phyloP scores from a whole-genome alignment of 2,797 vertebrate species.

The Epinephelus coioides region DNA sequence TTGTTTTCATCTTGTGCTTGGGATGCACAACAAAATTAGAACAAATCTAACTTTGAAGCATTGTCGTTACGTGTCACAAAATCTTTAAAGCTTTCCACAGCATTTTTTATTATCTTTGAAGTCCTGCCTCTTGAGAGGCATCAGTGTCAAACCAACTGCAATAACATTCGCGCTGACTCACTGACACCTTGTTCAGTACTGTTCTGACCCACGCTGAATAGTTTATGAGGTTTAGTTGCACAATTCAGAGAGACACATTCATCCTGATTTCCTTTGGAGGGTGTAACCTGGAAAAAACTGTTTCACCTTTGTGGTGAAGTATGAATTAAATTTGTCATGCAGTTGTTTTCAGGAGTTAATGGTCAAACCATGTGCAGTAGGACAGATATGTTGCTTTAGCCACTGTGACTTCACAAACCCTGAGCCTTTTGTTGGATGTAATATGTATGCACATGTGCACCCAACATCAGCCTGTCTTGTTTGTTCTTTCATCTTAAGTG shows the following conservation, averaged over 20 bases:
- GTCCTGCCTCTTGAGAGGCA: constrained; percentile 25
- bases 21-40: constrained; percentile 36
- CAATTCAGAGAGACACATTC: constrained; percentile 3
- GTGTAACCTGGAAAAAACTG: background rate
- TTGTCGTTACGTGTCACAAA: constrained; percentile 23
- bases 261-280: constrained; percentile 1
- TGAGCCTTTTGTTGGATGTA: constrained; percentile 11
- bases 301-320: background rate
- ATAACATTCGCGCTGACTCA: constrained; percentile 12
- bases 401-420: background rate
- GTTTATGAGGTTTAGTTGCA: constrained; percentile 24
- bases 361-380: background rate
- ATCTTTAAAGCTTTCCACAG: constrained; percentile 21
- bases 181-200: constrained; percentile 4
- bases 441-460: background rate
- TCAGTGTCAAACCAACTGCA: constrained; percentile 39
- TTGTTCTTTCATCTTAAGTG: constrained; percentile 33
- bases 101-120: constrained; percentile 32
- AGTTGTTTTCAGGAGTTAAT: background rate
- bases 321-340: background rate
- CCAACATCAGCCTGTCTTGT: constrained; percentile 1
- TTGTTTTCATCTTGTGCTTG: constrained; percentile 25
- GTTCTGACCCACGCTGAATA: constrained; percentile 8
- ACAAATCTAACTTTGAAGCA: constrained; percentile 45
- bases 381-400: background rate